Base-by-base conservation (phyloP, 2,888 invertebrate genomes). In the Rhopalosiphum nymphaeae region DNA sequence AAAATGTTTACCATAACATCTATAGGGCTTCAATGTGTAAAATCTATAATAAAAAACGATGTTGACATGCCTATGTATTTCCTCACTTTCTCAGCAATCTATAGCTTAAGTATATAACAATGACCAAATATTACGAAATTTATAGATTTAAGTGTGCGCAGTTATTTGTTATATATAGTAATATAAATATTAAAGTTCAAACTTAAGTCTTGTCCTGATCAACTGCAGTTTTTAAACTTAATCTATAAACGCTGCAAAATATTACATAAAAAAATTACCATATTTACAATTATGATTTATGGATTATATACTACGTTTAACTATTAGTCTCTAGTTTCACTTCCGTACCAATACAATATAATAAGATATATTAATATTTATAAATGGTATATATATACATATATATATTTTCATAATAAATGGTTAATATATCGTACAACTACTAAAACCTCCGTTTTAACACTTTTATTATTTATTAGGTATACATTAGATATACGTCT, bases 51-150 rank as follows among this genome's bases (percentile, higher is more conserved):
- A 67, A 67, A 1, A n/a, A 16, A 67, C 13, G 5, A n/a, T 67
- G 16, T 0, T 1, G 16, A 67, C 16, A 67, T 49, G 7, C 26
- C 42, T 42, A 16, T 29, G 21, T 26, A 88, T 56, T 11, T 57
- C n/a, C 57, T 4, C 57, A 88, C 42, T 11, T 57, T 26, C 57
- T 4, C 57, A 3, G 44, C 44, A 25, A 57, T 84, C 9, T 5
- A 26, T 91, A 25, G 44, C 44, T 85, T 46, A 61, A 53, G 36
- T 44, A 25, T 57, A 46, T n/a, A 29, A 57, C 57, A 13, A n/a
- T 67, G 29, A 67, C n/a, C n/a, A 57, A 86, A 91, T 25, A 85
- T 91, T 91, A 91, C 86, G 36, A 86, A 91, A 91, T 57, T 7
- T 46, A 29, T 49, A 1, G 49, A 49, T 49, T 11, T 49, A 49